Percentiles rank a stretch among this genome's conserved stretches.
Evolutionary conservation across 2,113 vertebrate species (phyloP).

Genomic region (Natator depressus): DNA sequence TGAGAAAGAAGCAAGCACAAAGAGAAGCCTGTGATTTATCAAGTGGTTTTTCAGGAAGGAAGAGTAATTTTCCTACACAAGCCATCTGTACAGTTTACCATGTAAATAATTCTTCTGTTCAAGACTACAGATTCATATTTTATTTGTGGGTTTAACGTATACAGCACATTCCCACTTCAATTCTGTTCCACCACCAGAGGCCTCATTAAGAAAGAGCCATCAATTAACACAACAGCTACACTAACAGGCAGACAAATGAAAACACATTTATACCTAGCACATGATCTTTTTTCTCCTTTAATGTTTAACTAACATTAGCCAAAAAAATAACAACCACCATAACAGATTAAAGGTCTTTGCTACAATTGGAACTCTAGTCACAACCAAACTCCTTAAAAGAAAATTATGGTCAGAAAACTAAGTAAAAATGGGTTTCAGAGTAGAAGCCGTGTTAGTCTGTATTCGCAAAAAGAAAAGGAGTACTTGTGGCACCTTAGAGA

Average conservation of each 20-base stretch:
- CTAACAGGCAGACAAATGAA: conserved; percentile 21
- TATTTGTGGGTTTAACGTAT: conserved; percentile 28
- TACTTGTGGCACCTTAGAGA: too few species aligned
- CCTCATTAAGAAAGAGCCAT: conserved; percentile 45
- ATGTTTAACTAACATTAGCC: not conserved
- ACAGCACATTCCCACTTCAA: conserved; percentile 20
- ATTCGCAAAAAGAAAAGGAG: too few species aligned
- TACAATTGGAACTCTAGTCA: not conserved
- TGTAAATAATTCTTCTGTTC: conserved; percentile 54
- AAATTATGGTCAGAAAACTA: conserved; percentile 25
- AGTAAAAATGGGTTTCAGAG: not conserved
- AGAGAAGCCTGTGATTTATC: conserved; percentile 69
- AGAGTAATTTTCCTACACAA: conserved; percentile 65
- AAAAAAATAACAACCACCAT: not conserved
- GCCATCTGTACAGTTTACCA: conserved; percentile 60
- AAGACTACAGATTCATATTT: conserved; percentile 59
- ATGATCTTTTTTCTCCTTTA: not conserved
- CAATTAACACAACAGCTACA: conserved; percentile 52
- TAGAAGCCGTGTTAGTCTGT: too few species aligned
- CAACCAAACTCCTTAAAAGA: not conserved
- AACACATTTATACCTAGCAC: not conserved
- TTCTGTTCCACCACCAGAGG: conserved; percentile 26
- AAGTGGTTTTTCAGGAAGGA: conserved; percentile 72
- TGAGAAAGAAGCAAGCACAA: conserved; percentile 54
- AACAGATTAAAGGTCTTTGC: not conserved